Conservation (phyloP, 2,888 invertebrate species). For the Pinctada fucata region DNA sequence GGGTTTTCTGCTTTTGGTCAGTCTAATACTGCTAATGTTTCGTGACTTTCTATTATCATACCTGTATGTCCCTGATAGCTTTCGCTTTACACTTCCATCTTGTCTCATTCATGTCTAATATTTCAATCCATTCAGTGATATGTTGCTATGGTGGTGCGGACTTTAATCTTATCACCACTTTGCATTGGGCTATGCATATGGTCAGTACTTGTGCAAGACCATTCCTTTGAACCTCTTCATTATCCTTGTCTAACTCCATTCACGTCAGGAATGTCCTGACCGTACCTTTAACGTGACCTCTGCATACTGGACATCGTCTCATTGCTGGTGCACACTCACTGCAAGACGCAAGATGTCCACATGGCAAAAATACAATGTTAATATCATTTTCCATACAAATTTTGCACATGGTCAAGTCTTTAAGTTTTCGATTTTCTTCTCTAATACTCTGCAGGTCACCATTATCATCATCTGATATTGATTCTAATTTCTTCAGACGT, state of each 20-base stretch:
- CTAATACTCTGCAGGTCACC: not conserved
- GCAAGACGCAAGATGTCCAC: not conserved
- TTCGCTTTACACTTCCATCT: no score
- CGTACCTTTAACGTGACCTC: not conserved
- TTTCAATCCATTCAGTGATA: no score
- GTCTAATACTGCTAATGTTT: no score
- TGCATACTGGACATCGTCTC: not conserved
- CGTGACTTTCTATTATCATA: no score
- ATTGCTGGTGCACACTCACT: not conserved
- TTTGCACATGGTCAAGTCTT: not conserved
- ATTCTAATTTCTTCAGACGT: not conserved
- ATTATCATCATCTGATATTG: not conserved
- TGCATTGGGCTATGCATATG: no score
- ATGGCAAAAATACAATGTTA: not conserved
- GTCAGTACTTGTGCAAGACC: no score
- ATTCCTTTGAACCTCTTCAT: no score
- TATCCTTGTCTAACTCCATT: not conserved
- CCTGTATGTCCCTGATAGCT: no score
- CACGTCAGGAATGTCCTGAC: not conserved
- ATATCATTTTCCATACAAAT: not conserved
- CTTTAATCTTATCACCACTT: no score
- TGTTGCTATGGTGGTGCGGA: no score
- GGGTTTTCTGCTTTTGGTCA: no score
- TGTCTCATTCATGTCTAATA: no score
- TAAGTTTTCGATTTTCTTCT: not conserved